Conservation (phyloP, 2,797 vertebrate species). For the Sebastes iracundus region DNA sequence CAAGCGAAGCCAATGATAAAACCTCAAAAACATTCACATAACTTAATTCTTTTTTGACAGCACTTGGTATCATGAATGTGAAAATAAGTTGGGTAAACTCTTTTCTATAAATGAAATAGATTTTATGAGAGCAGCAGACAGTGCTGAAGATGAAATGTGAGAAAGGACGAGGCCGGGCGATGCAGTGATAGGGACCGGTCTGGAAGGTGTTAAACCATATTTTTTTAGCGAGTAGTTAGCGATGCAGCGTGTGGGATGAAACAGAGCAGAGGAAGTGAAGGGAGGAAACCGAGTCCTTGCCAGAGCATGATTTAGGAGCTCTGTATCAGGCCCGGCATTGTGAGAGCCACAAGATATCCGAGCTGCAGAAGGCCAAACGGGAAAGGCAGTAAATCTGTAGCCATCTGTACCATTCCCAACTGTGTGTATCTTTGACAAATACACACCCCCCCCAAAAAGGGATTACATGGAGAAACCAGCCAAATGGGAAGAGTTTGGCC, state of each 20-base stretch:
- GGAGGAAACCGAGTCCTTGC: constrained; percentile 62
- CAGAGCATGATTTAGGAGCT: constrained; percentile 81
- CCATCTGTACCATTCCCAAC: constrained; percentile 82
- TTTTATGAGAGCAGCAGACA: background rate
- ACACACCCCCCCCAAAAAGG: constrained; percentile 67
- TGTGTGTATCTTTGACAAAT: constrained; percentile 81
- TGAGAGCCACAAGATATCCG: constrained; percentile 73
- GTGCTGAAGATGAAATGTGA: constrained; percentile 1
- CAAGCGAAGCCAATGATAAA: background rate
- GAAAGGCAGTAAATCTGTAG: constrained; percentile 80
- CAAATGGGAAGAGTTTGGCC: constrained; percentile 75
- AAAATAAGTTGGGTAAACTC: background rate
- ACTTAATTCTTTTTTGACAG: background rate
- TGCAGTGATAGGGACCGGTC: constrained; percentile 18
- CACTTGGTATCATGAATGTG: background rate
- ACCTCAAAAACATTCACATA: constrained; percentile 1
- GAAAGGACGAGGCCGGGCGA: constrained; percentile 4
- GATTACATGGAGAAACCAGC: constrained; percentile 74
- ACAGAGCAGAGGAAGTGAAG: constrained; percentile 48
- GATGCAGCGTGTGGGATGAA: constrained; percentile 53
- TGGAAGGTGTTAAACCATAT: constrained; percentile 65
- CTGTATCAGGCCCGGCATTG: constrained; percentile 74
- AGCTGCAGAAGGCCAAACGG: constrained; percentile 75
- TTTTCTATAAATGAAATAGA: background rate
- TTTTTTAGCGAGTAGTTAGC: constrained; percentile 61